Evolutionary conservation across 2,888 invertebrate species (phyloP).

Genomic region (Idaea dimidiata): DNA sequence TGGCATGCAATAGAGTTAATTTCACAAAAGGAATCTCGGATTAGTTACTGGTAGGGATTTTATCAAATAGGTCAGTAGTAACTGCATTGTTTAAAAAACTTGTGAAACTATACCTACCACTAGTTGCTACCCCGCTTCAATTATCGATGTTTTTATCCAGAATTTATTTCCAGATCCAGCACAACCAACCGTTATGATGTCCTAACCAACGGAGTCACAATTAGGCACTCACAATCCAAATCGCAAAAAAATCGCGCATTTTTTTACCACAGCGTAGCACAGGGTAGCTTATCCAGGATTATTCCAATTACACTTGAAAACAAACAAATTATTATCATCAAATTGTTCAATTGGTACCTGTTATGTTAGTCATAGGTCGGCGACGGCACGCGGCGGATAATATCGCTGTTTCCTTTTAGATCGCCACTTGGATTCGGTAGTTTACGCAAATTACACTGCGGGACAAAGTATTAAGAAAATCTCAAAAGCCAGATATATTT

Average conservation of each 20-base stretch:
- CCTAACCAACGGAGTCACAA: too few species aligned
- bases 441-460: not conserved
- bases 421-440: not conserved
- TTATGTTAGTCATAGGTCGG: not conserved
- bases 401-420: constrained; percentile 5
- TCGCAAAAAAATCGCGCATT: not conserved
- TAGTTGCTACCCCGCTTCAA: too few species aligned
- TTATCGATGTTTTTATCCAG: too few species aligned
- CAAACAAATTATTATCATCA: not conserved
- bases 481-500: not conserved
- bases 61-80: too few species aligned
- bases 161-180: too few species aligned
- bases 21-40: too few species aligned
- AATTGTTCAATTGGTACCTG: not conserved
- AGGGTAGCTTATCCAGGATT: constrained; percentile 1
- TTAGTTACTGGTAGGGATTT: too few species aligned
- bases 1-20: too few species aligned
- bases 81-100: too few species aligned
- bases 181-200: too few species aligned
- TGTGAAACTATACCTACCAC: too few species aligned
- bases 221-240: too few species aligned
- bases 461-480: not conserved
- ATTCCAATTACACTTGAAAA: not conserved
- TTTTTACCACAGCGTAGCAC: not conserved
- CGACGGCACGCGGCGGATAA: not conserved